These are phyloP conservation scores for Colostygia pectinataria DNA, from an alignment of 2,888 invertebrate genomes.

Conservation along the genomic window DNA sequence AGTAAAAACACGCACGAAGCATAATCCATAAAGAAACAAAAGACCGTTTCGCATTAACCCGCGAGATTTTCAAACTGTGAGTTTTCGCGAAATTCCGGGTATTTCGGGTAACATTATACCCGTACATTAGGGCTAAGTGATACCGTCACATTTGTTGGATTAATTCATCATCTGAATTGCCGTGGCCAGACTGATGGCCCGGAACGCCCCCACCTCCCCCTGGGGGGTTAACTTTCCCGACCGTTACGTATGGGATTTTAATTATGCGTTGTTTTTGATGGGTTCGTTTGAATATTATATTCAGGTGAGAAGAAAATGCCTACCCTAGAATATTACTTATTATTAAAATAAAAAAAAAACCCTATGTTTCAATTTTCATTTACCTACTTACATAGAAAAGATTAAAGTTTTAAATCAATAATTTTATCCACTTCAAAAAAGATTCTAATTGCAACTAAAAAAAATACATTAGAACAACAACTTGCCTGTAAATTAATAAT, in stretches of 20 bases:
- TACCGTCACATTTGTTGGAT: slow-evolving; percentile 83
- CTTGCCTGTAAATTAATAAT: too few species aligned
- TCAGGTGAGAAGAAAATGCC: too few species aligned
- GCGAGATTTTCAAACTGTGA: slow-evolving; percentile 60
- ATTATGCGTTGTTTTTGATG: slow-evolving; percentile 58
- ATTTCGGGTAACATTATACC: slow-evolving; percentile 79
- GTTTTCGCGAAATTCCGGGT: slow-evolving; percentile 53
- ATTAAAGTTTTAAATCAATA: too few species aligned
- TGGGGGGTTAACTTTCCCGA: slow-evolving; percentile 53
- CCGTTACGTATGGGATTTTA: slow-evolving; percentile 68
- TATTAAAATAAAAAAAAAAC: too few species aligned
- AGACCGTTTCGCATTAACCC: slow-evolving; percentile 54
- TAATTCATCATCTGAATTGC: slow-evolving; percentile 84
- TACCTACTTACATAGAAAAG: too few species aligned
- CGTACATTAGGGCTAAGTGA: slow-evolving; percentile 83
- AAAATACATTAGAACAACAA: too few species aligned
- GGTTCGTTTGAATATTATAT: slow-evolving; percentile 20
- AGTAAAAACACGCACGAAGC: too few species aligned
- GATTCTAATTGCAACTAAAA: too few species aligned
- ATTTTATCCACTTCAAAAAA: too few species aligned
- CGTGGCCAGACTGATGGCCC: slow-evolving; percentile 82
- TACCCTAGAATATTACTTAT: too few species aligned
- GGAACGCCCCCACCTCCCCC: slow-evolving; percentile 58
- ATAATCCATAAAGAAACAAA: slow-evolving; percentile 58
- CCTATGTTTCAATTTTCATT: too few species aligned